Base-by-base conservation (phyloP, 2,797 vertebrate species). In the Melanotaenia nigrans region DNA sequence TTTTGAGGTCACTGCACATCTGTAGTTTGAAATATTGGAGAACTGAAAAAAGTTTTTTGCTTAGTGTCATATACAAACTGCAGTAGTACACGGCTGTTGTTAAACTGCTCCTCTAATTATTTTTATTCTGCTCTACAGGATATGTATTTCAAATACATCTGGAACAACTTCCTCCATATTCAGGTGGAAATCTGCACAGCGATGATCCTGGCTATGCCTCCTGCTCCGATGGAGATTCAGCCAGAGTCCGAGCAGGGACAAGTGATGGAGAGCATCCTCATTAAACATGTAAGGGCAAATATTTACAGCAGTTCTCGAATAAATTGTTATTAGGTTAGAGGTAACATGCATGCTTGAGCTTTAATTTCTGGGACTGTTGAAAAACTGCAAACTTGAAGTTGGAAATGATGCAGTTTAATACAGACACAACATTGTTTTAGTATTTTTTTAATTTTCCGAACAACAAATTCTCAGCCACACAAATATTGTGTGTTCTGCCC, bases 81-180 rank as follows among this genome's bases (percentile, higher is more conserved):
- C 10, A 38, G 14, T 16, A 40, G 38, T 40, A 4, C 38, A 40
- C 14, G 33, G 20, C 32, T n/a, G 1, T 2, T n/a, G 3, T 22
- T n/a, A n/a, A 59, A 12, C 49, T 54, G 49, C 35, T 40, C 16
- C 8, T 16, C 25, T 68, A 8, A 60, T 38, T 22, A 0, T 45
- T 60, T 56, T 68, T 81, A 0, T 49, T 80, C 55, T 78, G 2
- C 58, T 63, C 33, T 25, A 59, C 77, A 99, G 97, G 98, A 99
- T 81, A 99, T 99, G 97, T 99, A 98, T 94, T 99, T 99, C 91
- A 98, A 96, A 87, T 99, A 99, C 81, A 96, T 97, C 0, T 99
- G 97, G 98, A 99, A 99, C 92, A 99, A 99, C 86, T 99, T 99
- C 84, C 94, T 99, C 77, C 97, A 99, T 85, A 97, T 97, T 65